Evolutionary conservation across 2,797 vertebrate genomes (phyloP).

Genomic region (Halcyon smyrnensis): DNA sequence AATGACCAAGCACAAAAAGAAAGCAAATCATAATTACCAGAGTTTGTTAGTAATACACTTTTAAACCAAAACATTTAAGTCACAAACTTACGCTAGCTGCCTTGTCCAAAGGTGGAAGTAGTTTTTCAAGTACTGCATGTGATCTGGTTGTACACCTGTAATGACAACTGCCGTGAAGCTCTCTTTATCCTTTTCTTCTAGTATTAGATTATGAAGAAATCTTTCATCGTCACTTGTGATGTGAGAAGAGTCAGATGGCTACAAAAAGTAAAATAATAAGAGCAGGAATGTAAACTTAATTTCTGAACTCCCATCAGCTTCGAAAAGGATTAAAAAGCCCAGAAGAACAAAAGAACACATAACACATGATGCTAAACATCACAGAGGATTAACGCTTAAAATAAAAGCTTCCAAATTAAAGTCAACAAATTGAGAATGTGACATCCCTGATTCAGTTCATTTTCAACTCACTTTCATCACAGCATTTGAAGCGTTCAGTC

Average conservation of each 20-base stretch:
- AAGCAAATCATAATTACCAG: not conserved
- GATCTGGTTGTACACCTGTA: slow-evolving; percentile 83
- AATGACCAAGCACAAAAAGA: not conserved
- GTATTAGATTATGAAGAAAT: slow-evolving; percentile 85
- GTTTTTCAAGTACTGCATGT: slow-evolving; percentile 85
- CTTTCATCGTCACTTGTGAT: slow-evolving; percentile 82
- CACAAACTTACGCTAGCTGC: slow-evolving; percentile 89
- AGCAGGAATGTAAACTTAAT: not conserved
- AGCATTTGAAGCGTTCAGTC: not conserved
- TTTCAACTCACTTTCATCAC: not conserved
- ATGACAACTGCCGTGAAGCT: slow-evolving; percentile 93
- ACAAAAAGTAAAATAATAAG: slow-evolving; percentile 47
- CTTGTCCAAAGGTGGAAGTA: slow-evolving; percentile 85
- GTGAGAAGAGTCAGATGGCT: slow-evolving; percentile 88
- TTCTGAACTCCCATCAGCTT: not conserved
- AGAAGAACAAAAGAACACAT: not conserved
- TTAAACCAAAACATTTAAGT: not conserved
- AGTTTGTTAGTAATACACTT: not conserved
- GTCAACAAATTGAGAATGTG: not conserved
- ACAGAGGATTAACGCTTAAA: not conserved
- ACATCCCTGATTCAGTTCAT: not conserved
- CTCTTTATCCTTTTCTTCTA: slow-evolving; percentile 84
- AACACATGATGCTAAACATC: not conserved
- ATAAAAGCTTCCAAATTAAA: not conserved
- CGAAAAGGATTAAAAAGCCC: not conserved